Base-by-base conservation (phyloP, 2,888 invertebrate genomes). In the Hirudinaria manillensis region DNA sequence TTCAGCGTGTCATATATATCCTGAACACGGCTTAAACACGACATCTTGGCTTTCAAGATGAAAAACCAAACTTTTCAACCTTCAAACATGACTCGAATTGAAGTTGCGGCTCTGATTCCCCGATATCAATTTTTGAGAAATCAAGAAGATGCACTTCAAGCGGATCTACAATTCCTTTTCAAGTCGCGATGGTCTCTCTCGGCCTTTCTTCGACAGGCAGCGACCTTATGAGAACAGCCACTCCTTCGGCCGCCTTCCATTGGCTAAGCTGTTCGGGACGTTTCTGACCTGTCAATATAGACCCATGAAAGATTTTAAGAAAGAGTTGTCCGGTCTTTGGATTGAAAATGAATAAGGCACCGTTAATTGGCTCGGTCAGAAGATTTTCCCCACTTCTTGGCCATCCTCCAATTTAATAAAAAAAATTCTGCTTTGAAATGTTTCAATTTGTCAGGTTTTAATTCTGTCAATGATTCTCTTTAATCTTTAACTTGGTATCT, bases 241-340 rank as follows among this genome's bases (percentile, higher is more conserved):
- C 99, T 91, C 99, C 99, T 88, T 99, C 99, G 72, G 99, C 99
- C 0, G 99, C 99, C 87, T 99, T 99, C 99, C 99, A 99, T 87
- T 99, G 99, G 16, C 99, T 99, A 86, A 99, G 88, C 89, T 95
- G 97, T 82, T 97, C 97, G 10, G 99, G 89, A 92, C 98, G 98
- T 87, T 99, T 99, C 87, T 99, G 98, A 61, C 98, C 99, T 0
- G 99, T 98, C 99, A 99, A 99, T 70, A 99, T 99, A 6, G 96
- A 97, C 0, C 99, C 99, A 86, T 99, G 99, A 86, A 99, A 99
- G 83, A 99, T 99, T 88, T 99, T 99, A 80, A 99, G 88, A 89
- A 99, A 99, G 72, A 99, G 88, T 85, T 99, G 99, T 27, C 99
- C 99, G 0, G 99, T 99, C 78, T 99, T 89, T 13, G 99, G 99